Evolutionary conservation across 2,797 vertebrate genomes (phyloP).

Genomic region (Neoniphon sammara): DNA sequence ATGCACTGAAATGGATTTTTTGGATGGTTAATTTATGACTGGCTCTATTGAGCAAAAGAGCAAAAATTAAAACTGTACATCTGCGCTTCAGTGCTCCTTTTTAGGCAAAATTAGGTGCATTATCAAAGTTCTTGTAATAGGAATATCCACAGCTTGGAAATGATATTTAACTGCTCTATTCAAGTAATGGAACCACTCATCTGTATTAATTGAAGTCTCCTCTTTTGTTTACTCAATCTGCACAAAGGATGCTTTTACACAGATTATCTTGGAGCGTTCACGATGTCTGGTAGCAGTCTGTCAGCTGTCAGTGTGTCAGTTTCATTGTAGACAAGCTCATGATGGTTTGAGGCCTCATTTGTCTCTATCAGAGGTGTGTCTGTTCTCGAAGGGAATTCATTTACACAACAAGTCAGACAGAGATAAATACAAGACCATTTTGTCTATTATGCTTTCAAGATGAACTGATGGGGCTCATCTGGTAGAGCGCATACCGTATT

Average conservation of each 20-base stretch:
- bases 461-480: too few relatives aligned
- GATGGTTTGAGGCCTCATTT: neutral
- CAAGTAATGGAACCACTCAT: neutral
- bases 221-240: neutral
- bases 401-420: too few relatives aligned
- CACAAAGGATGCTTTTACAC: neutral
- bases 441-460: too few relatives aligned
- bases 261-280: neutral
- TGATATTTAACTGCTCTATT: neutral
- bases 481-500: too few relatives aligned
- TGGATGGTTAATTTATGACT: neutral
- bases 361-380: slow-evolving; percentile 1
- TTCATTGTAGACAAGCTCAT: slow-evolving; percentile 17
- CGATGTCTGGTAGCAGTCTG: slow-evolving; percentile 7
- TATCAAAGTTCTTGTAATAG: neutral
- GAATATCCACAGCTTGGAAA: neutral
- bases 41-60: neutral
- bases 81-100: neutral
- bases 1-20: neutral
- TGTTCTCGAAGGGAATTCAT: too few relatives aligned
- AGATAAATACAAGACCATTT: too few relatives aligned
- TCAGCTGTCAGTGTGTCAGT: slow-evolving; percentile 21
- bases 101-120: neutral
- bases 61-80: neutral
- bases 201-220: neutral